phyloP scores from a whole-genome alignment of 53 echinoderm and acorn worm species.

The Glandiceps talaboti region DNA sequence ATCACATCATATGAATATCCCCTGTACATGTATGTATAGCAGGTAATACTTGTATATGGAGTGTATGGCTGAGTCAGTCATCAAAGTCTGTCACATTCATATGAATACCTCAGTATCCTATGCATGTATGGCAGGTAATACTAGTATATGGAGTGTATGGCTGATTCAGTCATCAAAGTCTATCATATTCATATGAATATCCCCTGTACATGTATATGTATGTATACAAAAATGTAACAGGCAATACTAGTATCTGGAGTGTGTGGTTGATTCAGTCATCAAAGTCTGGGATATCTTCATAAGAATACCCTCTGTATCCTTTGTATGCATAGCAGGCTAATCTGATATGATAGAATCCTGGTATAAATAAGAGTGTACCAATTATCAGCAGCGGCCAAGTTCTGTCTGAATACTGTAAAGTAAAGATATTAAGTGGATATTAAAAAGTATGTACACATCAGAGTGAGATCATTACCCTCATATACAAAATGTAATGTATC shows the following conservation, averaged over 20 bases:
- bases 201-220: background rate
- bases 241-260: too few relatives aligned
- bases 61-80: too few relatives aligned
- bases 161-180: too few relatives aligned
- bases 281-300: constrained; percentile 95
- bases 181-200: too few relatives aligned
- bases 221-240: background rate
- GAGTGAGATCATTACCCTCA: too few relatives aligned
- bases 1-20: constrained; percentile 95
- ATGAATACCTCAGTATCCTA: too few relatives aligned
- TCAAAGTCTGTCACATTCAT: too few relatives aligned
- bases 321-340: constrained; percentile 84
- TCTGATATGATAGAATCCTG: constrained; percentile 85
- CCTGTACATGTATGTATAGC: constrained; percentile 69
- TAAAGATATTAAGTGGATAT: too few relatives aligned
- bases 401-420: constrained; percentile 32
- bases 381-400: constrained; percentile 84
- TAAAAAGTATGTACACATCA: too few relatives aligned
- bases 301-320: constrained; percentile 79
- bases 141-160: too few relatives aligned
- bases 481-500: too few relatives aligned
- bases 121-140: too few relatives aligned
- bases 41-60: constrained; percentile 74
- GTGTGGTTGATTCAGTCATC: constrained; percentile 75
- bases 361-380: constrained; percentile 63